Conservation (phyloP, 2,888 invertebrate genomes). For the Bellardia bayeri region DNA sequence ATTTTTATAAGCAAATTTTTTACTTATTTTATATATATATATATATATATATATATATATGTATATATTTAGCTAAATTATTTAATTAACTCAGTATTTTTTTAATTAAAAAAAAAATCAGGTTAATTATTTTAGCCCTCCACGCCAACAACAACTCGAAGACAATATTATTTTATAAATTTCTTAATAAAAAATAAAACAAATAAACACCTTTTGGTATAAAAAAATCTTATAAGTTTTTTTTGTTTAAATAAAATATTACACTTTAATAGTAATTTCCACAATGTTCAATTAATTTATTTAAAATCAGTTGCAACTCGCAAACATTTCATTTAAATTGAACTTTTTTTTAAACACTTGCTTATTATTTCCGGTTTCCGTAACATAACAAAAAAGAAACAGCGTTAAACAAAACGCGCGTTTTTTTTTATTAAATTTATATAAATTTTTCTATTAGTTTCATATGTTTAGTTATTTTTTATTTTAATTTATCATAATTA, state of each 20-base stretch:
- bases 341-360: conserved; percentile 4
- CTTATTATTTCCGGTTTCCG: conserved; percentile 38
- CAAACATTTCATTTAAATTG: too few species aligned
- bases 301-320: neutral
- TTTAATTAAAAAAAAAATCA: neutral
- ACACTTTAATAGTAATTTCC: conserved; percentile 20
- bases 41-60: too few species aligned
- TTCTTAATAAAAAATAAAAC: neutral
- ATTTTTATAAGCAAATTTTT: too few species aligned
- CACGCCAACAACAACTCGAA: conserved; percentile 58
- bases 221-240: conserved; percentile 13
- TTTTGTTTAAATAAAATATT: neutral
- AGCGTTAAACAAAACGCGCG: conserved; percentile 21
- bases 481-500: neutral
- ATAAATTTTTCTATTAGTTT: conserved; percentile 32
- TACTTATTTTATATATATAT: conserved; percentile 5
- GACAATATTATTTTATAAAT: conserved; percentile 18
- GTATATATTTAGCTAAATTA: too few species aligned
- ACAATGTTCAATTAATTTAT: conserved; percentile 3
- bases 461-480: conserved; percentile 63
- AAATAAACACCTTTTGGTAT: conserved; percentile 44
- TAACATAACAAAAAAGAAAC: neutral
- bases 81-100: conserved; percentile 10
- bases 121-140: conserved; percentile 25
- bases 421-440: conserved; percentile 4